Conservation (phyloP, 2,797 vertebrate species). For the Alosa sapidissima region DNA sequence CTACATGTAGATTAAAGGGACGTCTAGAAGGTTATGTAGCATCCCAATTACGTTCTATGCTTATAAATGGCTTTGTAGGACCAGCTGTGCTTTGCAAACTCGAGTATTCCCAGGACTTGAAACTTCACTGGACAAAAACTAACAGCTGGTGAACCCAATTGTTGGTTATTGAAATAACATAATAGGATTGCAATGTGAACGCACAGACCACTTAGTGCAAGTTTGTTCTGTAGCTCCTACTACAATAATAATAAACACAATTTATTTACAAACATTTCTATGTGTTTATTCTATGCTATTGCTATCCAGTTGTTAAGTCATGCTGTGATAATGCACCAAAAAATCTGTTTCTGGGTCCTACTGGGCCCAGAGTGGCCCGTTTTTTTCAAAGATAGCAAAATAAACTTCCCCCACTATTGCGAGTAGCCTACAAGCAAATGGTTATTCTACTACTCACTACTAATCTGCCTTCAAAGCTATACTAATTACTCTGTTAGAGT, state of each 20-base stretch:
- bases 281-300: neutral
- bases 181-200: neutral
- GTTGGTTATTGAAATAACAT: neutral
- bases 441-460: no score
- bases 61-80: no score
- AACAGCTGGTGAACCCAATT: neutral
- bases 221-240: neutral
- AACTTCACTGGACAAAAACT: neutral
- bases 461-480: no score
- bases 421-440: no score
- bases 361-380: no score
- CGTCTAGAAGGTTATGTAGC: no score
- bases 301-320: no score
- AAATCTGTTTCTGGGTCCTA: no score
- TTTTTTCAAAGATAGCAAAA: no score
- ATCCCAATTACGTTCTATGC: neutral
- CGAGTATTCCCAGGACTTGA: neutral
- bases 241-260: neutral
- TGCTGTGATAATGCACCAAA: no score
- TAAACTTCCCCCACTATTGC: no score
- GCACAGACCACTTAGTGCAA: neutral
- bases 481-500: no score
- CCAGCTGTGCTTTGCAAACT: neutral
- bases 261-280: neutral
- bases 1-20: neutral